Percentiles rank a stretch among this genome's conserved stretches.
Conservation (phyloP, 2,113 vertebrate genomes). For the Perca flavescens region DNA sequence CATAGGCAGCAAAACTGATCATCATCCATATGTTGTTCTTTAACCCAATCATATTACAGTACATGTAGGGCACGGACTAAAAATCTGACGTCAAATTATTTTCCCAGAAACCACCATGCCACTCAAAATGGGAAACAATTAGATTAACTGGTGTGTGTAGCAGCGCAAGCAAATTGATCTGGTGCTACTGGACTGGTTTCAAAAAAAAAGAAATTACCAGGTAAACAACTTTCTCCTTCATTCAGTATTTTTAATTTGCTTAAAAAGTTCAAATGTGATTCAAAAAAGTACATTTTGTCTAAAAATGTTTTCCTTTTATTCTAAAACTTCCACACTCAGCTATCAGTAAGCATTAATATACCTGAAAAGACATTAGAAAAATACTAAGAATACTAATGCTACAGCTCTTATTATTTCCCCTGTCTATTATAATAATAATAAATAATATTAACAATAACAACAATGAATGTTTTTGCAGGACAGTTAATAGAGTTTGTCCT, state of each 20-base stretch:
- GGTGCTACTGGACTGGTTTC: not conserved
- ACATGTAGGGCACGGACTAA: constrained; percentile 17
- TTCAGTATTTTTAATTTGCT: not conserved
- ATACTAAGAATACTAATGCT: not conserved
- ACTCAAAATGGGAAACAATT: constrained; percentile 51
- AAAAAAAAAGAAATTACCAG: not conserved
- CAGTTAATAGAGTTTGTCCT: not conserved
- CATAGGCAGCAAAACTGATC: not conserved
- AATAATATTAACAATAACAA: not conserved
- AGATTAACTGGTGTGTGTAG: constrained; percentile 64
- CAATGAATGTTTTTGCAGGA: not conserved
- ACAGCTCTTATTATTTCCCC: not conserved
- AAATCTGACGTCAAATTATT: constrained; percentile 64
- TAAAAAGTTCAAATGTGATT: not conserved
- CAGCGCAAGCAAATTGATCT: not conserved
- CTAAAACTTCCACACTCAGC: not conserved
- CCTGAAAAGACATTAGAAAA: not conserved
- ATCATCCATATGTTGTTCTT: constrained; percentile 9
- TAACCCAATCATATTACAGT: constrained; percentile 14
- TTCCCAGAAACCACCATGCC: constrained; percentile 56
- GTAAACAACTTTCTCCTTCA: not conserved
- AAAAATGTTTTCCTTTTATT: too few species aligned
- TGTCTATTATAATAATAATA: not conserved
- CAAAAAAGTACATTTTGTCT: not conserved
- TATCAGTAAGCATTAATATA: not conserved